A percentile compares a stretch with the other conserved stretches of the same genome.
These are phyloP conservation scores for Nemopilema nomurai DNA, from an alignment of 30 jellyfish, hydroid and myxozoan species.

Conservation along the genomic window DNA sequence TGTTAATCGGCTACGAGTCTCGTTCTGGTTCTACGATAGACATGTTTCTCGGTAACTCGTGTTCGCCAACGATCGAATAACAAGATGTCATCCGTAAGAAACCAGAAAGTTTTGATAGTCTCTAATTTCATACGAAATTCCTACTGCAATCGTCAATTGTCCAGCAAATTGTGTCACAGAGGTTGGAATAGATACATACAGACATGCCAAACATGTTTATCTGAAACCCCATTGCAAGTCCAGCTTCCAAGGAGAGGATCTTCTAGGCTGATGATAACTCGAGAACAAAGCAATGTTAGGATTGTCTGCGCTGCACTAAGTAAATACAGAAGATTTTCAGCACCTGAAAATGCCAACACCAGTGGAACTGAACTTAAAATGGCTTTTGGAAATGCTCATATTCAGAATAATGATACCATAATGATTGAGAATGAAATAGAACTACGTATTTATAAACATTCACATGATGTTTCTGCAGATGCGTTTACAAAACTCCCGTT, in stretches of 20 bases:
- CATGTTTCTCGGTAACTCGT: too few relatives aligned
- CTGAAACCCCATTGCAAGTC: neutral
- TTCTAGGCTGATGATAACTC: too few relatives aligned
- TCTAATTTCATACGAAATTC: neutral
- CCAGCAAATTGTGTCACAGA: neutral
- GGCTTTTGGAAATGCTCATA: neutral
- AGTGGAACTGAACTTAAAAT: neutral
- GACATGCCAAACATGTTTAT: neutral
- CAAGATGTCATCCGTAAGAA: neutral
- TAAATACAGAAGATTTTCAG: neutral
- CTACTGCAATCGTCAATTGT: neutral
- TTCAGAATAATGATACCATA: neutral
- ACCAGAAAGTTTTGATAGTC: neutral
- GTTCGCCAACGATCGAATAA: too few relatives aligned
- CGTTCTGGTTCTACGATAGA: too few relatives aligned
- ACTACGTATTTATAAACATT: slow-evolving; percentile 21
- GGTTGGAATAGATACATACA: neutral
- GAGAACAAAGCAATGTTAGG: neutral
- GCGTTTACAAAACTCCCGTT: slow-evolving; percentile 70
- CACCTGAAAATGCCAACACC: neutral
- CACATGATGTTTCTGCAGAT: slow-evolving; percentile 33
- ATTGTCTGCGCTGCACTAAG: slow-evolving; percentile 14
- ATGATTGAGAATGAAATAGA: neutral
- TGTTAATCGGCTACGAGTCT: too few relatives aligned
- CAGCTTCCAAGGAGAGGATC: too few relatives aligned